phyloP scores from a whole-genome alignment of 2,113 vertebrate species.

The Copsychus sechellarum region DNA sequence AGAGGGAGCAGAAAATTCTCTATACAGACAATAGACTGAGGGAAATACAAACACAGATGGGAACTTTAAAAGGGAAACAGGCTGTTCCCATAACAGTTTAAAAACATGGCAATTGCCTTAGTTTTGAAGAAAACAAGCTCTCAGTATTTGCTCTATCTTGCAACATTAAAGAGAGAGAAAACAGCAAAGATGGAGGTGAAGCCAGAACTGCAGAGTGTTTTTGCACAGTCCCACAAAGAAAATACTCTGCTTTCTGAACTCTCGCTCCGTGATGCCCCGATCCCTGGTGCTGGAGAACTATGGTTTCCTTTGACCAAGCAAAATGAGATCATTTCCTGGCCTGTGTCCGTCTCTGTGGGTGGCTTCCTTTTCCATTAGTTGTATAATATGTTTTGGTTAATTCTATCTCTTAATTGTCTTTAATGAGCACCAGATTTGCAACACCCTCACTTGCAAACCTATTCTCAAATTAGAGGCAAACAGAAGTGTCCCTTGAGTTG shows the following conservation, averaged over 20 bases:
- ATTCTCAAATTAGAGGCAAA: conserved; percentile 50
- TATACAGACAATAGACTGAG: conserved; percentile 59
- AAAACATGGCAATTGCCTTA: conserved; percentile 47
- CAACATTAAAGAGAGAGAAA: background rate
- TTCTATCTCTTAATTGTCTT: conserved; percentile 78
- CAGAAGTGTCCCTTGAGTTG: conserved; percentile 49
- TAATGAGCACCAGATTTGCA: conserved; percentile 77
- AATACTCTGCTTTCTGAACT: background rate
- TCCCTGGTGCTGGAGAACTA: conserved; percentile 37
- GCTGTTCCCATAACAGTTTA: conserved; percentile 52
- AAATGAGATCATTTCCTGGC: conserved; percentile 67
- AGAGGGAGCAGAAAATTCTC: conserved; percentile 47
- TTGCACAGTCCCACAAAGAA: background rate
- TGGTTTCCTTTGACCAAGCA: conserved; percentile 58
- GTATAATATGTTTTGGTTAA: conserved; percentile 75
- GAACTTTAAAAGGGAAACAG: conserved; percentile 49
- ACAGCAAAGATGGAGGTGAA: conserved; percentile 23
- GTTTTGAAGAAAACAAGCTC: conserved; percentile 42
- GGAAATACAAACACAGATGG: conserved; percentile 51
- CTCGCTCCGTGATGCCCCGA: background rate
- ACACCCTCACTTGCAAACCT: conserved; percentile 60
- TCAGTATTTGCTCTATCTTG: conserved; percentile 16
- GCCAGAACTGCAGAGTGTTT: conserved; percentile 10
- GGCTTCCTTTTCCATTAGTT: conserved; percentile 76
- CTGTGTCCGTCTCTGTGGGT: conserved; percentile 72